A percentile compares a stretch with the other conserved stretches of the same genome.
Evolutionary conservation across 1,140 invertebrate genomes (phyloP).

Genomic region (Neoseiulus cucumeris): DNA sequence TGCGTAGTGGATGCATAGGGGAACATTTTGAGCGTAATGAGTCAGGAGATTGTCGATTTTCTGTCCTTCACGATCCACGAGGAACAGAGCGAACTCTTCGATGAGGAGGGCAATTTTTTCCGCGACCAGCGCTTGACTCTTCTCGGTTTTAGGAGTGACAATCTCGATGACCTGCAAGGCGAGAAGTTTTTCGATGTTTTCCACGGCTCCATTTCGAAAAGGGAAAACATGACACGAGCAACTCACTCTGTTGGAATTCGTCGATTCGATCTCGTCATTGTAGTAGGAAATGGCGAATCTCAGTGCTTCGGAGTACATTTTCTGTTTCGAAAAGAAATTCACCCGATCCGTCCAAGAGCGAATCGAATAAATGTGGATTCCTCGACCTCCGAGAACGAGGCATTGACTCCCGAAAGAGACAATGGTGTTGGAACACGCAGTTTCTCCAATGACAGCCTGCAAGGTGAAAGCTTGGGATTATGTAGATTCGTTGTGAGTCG

Average conservation of each 20-base stretch:
- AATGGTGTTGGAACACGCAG: conserved; percentile 74
- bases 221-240: neutral
- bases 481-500: neutral
- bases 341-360: conserved; percentile 59
- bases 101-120: neutral
- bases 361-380: conserved; percentile 46
- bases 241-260: neutral
- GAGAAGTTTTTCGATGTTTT: neutral
- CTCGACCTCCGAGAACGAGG: conserved; percentile 12
- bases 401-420: conserved; percentile 37
- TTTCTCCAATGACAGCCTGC: conserved; percentile 56
- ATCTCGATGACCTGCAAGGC: neutral
- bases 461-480: conserved; percentile 15
- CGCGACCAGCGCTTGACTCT: neutral
- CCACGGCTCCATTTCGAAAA: neutral
- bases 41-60: conserved; percentile 1
- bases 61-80: neutral
- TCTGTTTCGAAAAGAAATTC: conserved; percentile 44
- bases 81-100: neutral
- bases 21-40: conserved; percentile 22
- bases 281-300: conserved; percentile 5
- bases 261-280: neutral
- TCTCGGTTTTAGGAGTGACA: neutral
- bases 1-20: conserved; percentile 21
- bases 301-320: neutral